A percentile compares a stretch with the other conserved stretches of the same genome.
These are phyloP conservation scores for Hesperophylax magnus DNA, from an alignment of 1,140 invertebrate genomes.

Conservation along the genomic window DNA sequence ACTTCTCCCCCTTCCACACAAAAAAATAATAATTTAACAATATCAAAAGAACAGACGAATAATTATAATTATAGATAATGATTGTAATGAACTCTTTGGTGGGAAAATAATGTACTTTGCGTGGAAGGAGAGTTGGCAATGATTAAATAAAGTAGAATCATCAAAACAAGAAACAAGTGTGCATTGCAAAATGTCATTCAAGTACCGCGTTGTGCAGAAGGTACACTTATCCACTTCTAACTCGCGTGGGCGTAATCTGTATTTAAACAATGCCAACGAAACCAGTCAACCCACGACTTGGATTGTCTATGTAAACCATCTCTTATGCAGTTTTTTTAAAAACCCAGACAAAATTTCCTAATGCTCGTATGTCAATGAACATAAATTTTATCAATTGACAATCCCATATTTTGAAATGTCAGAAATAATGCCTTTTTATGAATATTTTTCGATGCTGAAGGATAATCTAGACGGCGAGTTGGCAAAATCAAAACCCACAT, in stretches of 20 bases:
- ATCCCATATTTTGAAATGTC: no score
- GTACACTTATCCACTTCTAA: slow-evolving; percentile 23
- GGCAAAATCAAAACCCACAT: no score
- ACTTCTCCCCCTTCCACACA: no score
- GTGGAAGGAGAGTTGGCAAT: neutral
- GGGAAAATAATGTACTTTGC: no score
- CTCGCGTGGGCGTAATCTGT: slow-evolving; percentile 10
- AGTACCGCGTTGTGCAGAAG: neutral
- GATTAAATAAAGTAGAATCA: neutral
- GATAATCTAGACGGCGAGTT: no score
- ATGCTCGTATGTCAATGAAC: no score
- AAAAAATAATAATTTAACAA: no score
- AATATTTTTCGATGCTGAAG: neutral
- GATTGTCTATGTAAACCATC: slow-evolving; percentile 13
- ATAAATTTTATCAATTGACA: no score
- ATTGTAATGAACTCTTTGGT: no score
- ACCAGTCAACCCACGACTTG: slow-evolving; percentile 2
- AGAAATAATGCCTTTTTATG: no score
- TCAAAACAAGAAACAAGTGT: slow-evolving; percentile 22
- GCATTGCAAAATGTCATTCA: slow-evolving; percentile 22
- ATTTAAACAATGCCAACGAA: neutral
- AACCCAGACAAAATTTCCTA: neutral
- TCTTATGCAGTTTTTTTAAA: slow-evolving; percentile 22
- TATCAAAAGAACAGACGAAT: no score
- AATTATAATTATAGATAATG: no score